Percentiles rank a stretch among this genome's conserved stretches.
phyloP scores from a whole-genome alignment of 2,113 vertebrate genomes.

The Eonycteris spelaea region DNA sequence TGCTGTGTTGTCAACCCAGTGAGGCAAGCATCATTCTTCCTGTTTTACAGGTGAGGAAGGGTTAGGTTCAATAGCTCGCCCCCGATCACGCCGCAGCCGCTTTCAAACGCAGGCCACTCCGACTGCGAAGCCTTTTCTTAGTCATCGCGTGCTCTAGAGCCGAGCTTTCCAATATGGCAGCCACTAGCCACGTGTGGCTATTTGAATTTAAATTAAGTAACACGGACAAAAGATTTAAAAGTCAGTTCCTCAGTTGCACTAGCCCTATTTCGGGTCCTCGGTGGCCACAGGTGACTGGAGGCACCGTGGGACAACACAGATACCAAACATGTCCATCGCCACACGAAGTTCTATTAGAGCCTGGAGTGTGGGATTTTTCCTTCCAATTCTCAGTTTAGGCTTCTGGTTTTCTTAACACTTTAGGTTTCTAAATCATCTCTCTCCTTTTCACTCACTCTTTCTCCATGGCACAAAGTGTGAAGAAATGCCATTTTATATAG shows the following conservation, averaged over 20 bases:
- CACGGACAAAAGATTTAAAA: not conserved
- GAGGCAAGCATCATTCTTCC: not conserved
- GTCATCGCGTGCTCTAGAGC: no score
- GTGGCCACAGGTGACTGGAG: fast-evolving
- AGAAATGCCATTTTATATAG: not conserved
- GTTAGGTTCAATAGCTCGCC: not conserved
- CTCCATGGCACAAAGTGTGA: not conserved
- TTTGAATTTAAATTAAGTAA: not conserved
- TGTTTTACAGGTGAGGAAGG: not conserved
- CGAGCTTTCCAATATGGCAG: not conserved
- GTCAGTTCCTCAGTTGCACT: not conserved
- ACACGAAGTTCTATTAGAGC: not conserved
- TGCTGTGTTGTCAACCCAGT: not conserved
- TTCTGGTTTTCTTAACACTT: not conserved
- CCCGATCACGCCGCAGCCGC: not conserved
- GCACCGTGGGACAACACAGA: fast-evolving
- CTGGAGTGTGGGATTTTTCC: not conserved
- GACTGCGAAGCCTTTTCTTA: not conserved
- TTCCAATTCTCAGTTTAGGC: not conserved
- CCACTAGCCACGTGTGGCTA: not conserved
- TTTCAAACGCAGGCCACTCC: not conserved
- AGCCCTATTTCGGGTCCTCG: not conserved
- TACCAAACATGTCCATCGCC: no score
- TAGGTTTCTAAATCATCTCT: not conserved
- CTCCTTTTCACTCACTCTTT: not conserved